Percentiles rank a stretch among this genome's conserved stretches.
Evolutionary conservation across 2,888 invertebrate species (phyloP).

Genomic region (Tillus elongatus): DNA sequence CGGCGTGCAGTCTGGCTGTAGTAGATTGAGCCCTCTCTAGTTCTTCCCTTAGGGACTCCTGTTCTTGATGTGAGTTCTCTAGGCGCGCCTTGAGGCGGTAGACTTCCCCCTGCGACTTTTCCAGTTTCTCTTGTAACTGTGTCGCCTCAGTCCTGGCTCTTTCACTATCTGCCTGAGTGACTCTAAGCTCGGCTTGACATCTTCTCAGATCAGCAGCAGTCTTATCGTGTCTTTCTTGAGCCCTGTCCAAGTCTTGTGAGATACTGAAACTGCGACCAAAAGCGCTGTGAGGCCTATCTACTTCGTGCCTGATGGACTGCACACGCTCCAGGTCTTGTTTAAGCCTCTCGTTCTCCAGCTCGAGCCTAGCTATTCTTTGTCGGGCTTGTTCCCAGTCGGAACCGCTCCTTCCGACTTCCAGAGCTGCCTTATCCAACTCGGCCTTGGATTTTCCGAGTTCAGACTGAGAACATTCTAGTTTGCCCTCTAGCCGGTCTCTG

Average conservation of each 20-base stretch:
- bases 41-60: slow-evolving; percentile 86
- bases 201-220: slow-evolving; percentile 73
- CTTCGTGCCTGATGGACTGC: slow-evolving; percentile 19
- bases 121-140: slow-evolving; percentile 82
- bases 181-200: slow-evolving; percentile 81
- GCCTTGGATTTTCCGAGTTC: slow-evolving; percentile 92
- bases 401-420: slow-evolving; percentile 80
- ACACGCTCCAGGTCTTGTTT: slow-evolving; percentile 59
- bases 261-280: slow-evolving; percentile 75
- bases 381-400: slow-evolving; percentile 83
- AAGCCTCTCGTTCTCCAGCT: slow-evolving; percentile 83
- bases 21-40: slow-evolving; percentile 79
- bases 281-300: slow-evolving; percentile 64
- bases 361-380: slow-evolving; percentile 73
- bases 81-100: slow-evolving; percentile 87
- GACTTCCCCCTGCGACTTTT: slow-evolving; percentile 91
- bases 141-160: slow-evolving; percentile 75
- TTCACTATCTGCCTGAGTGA: slow-evolving; percentile 86
- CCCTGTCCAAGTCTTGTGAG: slow-evolving; percentile 60
- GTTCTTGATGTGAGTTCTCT: slow-evolving; percentile 91
- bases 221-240: slow-evolving; percentile 81
- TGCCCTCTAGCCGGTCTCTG: slow-evolving; percentile 83
- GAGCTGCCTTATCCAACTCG: slow-evolving; percentile 83
- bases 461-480: slow-evolving; percentile 85
- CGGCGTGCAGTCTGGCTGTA: slow-evolving; percentile 76